A percentile compares a stretch with the other conserved stretches of the same genome.
These are phyloP conservation scores for Natrix natrix DNA, from an alignment of 2,797 vertebrate species.

Conservation along the genomic window DNA sequence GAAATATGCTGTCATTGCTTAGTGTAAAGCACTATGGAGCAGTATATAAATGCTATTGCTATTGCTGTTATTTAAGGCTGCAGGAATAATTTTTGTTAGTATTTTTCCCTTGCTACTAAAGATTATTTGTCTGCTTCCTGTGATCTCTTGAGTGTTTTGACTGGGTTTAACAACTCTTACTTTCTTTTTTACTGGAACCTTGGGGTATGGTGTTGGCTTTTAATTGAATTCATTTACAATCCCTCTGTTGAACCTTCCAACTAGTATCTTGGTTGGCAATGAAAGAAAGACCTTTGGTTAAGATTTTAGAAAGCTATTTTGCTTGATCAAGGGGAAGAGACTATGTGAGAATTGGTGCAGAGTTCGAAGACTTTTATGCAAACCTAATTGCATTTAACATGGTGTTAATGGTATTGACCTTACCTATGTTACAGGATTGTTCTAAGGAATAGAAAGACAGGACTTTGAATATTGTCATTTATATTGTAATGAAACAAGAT, in stretches of 20 bases:
- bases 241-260: neutral
- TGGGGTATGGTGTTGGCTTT: neutral
- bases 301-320: neutral
- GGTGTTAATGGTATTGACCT: neutral
- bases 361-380: neutral
- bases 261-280: neutral
- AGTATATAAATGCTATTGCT: neutral
- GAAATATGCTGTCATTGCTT: neutral
- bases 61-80: neutral
- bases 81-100: neutral
- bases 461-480: neutral
- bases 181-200: neutral
- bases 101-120: neutral
- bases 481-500: neutral
- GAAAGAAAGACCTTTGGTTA: neutral
- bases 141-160: neutral
- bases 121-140: neutral
- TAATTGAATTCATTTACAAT: neutral
- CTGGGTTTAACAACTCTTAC: neutral
- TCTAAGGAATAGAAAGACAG: neutral
- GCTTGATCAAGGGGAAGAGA: neutral
- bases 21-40: neutral
- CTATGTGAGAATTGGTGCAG: neutral
- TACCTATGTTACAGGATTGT: neutral
- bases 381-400: neutral